Conservation (phyloP, 2,888 invertebrate genomes). For the Diploptera punctata region DNA sequence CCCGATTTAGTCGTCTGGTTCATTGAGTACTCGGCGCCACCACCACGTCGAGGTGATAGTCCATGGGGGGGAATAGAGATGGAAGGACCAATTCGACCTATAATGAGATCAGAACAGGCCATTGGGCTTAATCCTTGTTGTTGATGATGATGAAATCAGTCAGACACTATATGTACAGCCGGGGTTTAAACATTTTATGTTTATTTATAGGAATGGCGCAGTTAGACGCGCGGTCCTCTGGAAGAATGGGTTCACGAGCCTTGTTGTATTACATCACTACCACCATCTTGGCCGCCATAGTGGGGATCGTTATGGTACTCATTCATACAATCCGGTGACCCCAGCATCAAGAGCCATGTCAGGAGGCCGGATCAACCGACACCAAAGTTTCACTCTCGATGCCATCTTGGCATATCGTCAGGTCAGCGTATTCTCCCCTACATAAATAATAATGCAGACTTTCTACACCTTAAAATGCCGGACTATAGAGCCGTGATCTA, state of each 20-base stretch:
- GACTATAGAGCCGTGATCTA: too few relatives aligned
- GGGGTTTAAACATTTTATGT: too few relatives aligned
- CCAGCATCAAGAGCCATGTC: slow-evolving; percentile 53
- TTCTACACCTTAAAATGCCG: too few relatives aligned
- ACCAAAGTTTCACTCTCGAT: slow-evolving; percentile 61
- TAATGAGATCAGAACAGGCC: too few relatives aligned
- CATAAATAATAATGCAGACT: not conserved
- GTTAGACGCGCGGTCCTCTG: slow-evolving; percentile 67
- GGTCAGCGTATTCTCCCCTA: slow-evolving; percentile 51
- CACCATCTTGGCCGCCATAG: slow-evolving; percentile 67
- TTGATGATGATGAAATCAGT: too few relatives aligned
- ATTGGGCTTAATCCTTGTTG: too few relatives aligned
- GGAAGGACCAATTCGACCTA: too few relatives aligned
- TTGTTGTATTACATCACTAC: slow-evolving; percentile 69
- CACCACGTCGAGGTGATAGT: too few relatives aligned
- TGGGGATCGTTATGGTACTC: slow-evolving; percentile 68
- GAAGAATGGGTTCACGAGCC: slow-evolving; percentile 68
- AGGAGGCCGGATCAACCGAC: slow-evolving; percentile 46
- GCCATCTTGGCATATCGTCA: slow-evolving; percentile 65
- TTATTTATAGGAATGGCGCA: slow-evolving; percentile 63
- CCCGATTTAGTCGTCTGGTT: too few relatives aligned
- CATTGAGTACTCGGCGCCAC: too few relatives aligned
- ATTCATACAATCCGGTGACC: slow-evolving; percentile 70
- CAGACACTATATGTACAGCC: too few relatives aligned
- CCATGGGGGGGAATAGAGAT: too few relatives aligned